phyloP scores from a whole-genome alignment of 2,888 invertebrate genomes.

The Antheraea assamensis region DNA sequence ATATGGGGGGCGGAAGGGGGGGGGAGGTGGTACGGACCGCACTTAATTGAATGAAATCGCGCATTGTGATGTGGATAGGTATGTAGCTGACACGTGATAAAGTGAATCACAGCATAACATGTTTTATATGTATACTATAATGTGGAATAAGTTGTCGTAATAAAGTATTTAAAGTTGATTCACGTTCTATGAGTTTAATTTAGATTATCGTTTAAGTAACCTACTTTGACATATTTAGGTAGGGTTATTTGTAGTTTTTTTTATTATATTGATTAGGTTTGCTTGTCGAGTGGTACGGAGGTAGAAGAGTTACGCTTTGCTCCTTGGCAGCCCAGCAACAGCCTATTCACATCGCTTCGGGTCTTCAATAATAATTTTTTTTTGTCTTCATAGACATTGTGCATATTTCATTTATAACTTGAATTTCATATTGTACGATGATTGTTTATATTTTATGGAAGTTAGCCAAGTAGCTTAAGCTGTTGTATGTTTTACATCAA shows the following conservation, averaged over 20 bases:
- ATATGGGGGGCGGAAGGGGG: slow-evolving; percentile 52
- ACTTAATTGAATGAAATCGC: slow-evolving; percentile 63
- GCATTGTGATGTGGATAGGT: slow-evolving; percentile 81
- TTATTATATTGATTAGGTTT: slow-evolving; percentile 16
- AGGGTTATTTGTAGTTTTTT: slow-evolving; percentile 34
- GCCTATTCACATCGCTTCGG: slow-evolving; percentile 72
- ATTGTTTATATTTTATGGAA: slow-evolving; percentile 77
- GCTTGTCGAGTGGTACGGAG: not conserved
- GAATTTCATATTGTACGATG: slow-evolving; percentile 74
- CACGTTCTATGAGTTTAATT: slow-evolving; percentile 74
- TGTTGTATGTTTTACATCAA: slow-evolving; percentile 78
- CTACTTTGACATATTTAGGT: slow-evolving; percentile 45
- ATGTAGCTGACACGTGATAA: slow-evolving; percentile 77
- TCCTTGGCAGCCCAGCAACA: slow-evolving; percentile 31
- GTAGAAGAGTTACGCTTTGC: slow-evolving; percentile 12
- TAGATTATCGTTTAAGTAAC: slow-evolving; percentile 59
- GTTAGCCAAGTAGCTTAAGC: slow-evolving; percentile 81
- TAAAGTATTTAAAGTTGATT: slow-evolving; percentile 82
- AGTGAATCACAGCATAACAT: slow-evolving; percentile 79
- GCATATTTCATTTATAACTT: slow-evolving; percentile 65
- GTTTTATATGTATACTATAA: slow-evolving; percentile 81
- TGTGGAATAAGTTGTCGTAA: slow-evolving; percentile 82
- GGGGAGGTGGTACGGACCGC: slow-evolving; percentile 42
- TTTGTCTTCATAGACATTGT: slow-evolving; percentile 43
- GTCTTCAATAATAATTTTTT: slow-evolving; percentile 38